A percentile compares a stretch with the other conserved stretches of the same genome.
phyloP scores from a whole-genome alignment of 37 sponge, comb jelly and placozoan species.

The Eunapius fragilis region DNA sequence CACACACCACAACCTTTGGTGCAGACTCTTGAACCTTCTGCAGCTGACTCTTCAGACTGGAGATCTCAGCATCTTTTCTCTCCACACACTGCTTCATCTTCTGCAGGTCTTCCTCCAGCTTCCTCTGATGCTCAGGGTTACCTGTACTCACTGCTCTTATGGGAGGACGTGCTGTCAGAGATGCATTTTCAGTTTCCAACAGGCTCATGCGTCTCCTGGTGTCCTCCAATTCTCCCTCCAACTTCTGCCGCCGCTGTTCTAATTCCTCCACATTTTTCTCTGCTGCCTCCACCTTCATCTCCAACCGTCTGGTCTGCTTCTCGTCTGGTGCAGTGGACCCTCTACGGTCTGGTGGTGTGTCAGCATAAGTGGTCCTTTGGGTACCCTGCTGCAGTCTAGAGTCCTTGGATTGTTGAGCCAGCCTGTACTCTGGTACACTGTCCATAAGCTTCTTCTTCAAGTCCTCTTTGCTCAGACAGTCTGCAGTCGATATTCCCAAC shows the following conservation, averaged over 20 bases:
- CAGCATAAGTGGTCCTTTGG: neutral
- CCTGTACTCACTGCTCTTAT: neutral
- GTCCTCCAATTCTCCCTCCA: neutral
- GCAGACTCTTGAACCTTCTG: neutral
- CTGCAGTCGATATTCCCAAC: slow-evolving; percentile 54
- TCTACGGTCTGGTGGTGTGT: neutral
- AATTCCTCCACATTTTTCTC: slow-evolving; percentile 19
- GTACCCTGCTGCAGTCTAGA: too few species aligned
- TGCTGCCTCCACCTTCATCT: slow-evolving; percentile 1
- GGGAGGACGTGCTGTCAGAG: neutral
- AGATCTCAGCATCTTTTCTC: neutral
- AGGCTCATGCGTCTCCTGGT: neutral
- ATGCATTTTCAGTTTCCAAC: neutral
- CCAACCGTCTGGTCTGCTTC: slow-evolving; percentile 5
- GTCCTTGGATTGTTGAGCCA: neutral
- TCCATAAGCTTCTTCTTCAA: slow-evolving; percentile 51
- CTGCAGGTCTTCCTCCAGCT: neutral
- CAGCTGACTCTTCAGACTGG: neutral
- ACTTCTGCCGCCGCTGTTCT: neutral
- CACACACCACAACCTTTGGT: neutral
- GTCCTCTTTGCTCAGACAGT: slow-evolving; percentile 45
- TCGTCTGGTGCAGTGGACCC: neutral
- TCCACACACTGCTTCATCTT: neutral
- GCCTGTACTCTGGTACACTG: slow-evolving; percentile 59
- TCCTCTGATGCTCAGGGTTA: neutral